Evolutionary conservation across 2,113 vertebrate genomes (phyloP).

Genomic region (Microcebus jonahi): DNA sequence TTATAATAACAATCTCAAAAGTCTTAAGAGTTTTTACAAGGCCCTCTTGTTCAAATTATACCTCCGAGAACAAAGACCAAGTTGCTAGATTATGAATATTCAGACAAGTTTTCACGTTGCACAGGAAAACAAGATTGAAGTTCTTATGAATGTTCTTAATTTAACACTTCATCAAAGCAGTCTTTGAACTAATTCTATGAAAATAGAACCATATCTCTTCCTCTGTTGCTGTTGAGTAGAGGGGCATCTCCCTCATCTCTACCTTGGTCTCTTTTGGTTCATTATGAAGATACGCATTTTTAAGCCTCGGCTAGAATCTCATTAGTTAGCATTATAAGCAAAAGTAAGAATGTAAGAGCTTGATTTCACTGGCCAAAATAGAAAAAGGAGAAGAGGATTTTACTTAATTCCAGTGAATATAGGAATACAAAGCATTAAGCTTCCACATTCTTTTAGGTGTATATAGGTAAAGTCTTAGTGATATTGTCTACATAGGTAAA

Average conservation of each 20-base stretch:
- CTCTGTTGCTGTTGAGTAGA: background rate
- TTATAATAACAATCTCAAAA: slow-evolving; percentile 29
- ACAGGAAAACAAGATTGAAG: background rate
- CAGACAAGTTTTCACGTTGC: slow-evolving; percentile 23
- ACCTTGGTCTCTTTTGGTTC: background rate
- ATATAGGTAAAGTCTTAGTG: background rate
- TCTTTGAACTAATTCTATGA: background rate
- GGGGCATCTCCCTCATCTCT: background rate
- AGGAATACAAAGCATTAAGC: background rate
- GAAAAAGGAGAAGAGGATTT: background rate
- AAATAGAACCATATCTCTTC: background rate
- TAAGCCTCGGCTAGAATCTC: background rate
- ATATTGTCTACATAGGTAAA: background rate
- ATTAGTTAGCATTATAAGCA: background rate
- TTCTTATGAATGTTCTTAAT: background rate
- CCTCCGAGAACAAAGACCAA: background rate
- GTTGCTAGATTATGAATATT: slow-evolving; percentile 13
- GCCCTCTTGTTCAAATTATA: background rate
- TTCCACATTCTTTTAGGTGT: background rate
- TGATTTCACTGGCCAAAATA: slow-evolving; percentile 33
- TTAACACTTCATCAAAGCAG: background rate
- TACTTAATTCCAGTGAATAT: slow-evolving; percentile 40
- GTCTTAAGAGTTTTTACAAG: slow-evolving; percentile 27
- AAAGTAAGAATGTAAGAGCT: slow-evolving; percentile 10
- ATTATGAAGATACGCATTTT: slow-evolving; percentile 6